Evolutionary conservation across 2,888 invertebrate species (phyloP), one percentile per base, ranked within the genome.

Genomic region (Drosophila barbarae): DNA sequence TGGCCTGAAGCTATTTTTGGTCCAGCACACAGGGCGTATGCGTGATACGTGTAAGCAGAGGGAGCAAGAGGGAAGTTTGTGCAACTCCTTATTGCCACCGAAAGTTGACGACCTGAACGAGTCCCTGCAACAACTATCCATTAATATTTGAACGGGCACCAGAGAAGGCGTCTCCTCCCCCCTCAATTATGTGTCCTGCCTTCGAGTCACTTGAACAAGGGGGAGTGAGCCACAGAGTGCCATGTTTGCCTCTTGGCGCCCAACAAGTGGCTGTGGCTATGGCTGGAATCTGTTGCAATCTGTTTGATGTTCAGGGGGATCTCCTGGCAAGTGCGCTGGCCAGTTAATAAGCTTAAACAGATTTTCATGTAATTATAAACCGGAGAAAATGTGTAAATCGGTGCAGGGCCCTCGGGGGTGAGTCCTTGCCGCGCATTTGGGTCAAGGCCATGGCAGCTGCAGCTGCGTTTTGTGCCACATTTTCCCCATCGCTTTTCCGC

Each of bases 331-430:
- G 50, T 36, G 13, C 23, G 23, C 18, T 8, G 5, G 26, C 15
- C 34, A 5, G 21, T 60, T 47, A 47, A 58, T 49, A 49, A 50
- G 60, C 32, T 42, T 38, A 32, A 81, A 72, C 70, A 68, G 76
- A 81, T 78, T 83, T 73, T 59, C 61, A 42, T 32, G 78, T 76
- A 83, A 78, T 78, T 76, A 81, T 30, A 21, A 41, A 8, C 21
- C 7, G 5, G 23, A 10, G 35, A 42, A 12, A 35, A n/a, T 6
- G 39, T 21, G 18, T 12, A 30, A 59, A 21, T 30, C 23, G 35
- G 18, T 15, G 30, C 5, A 46, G 30, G 26, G 18, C 46, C 28
- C 44, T 15, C 15, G 44, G 30, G 30, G 23, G 5, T 18, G 18
- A 76, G 77, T 75, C 66, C 54, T 35, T 51, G 57, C 32, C 18